Percentiles rank a stretch among this genome's conserved stretches.
Conservation (phyloP, 2,113 vertebrate species). For the Telmatochromis sp. region DNA sequence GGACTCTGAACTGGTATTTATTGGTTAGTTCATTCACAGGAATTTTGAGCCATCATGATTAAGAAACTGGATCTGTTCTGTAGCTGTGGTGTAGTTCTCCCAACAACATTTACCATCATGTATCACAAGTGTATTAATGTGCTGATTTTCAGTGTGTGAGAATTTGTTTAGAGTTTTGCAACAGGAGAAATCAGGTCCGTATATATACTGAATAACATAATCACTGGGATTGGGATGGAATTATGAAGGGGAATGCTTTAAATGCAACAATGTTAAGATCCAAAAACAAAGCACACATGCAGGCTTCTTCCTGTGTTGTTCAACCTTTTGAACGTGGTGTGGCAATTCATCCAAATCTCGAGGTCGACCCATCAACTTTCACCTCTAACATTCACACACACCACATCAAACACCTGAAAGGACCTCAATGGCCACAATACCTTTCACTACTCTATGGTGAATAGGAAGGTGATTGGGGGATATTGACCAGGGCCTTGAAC, state of each 20-base stretch:
- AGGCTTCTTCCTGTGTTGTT: background rate
- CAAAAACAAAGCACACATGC: background rate
- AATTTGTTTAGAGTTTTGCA: background rate
- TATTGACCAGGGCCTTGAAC: slow-evolving; percentile 60
- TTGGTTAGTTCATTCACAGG: background rate
- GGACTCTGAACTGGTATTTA: background rate
- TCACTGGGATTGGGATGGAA: background rate
- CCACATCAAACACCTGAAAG: slow-evolving; percentile 57
- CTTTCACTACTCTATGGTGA: slow-evolving; percentile 47
- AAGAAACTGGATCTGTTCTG: background rate
- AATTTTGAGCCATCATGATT: background rate
- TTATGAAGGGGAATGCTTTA: background rate
- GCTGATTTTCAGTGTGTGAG: background rate
- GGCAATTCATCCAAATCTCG: slow-evolving; percentile 3
- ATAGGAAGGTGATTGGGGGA: slow-evolving; percentile 64
- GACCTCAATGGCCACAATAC: slow-evolving; percentile 33
- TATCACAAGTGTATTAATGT: background rate
- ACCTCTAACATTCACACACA: slow-evolving; percentile 3
- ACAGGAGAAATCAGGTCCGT: background rate
- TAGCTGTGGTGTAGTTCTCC: background rate
- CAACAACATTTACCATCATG: background rate
- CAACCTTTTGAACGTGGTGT: background rate
- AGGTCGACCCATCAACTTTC: slow-evolving; percentile 33
- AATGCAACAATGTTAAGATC: background rate
- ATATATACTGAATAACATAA: background rate